Percentiles rank a stretch among this genome's conserved stretches.
phyloP scores from a whole-genome alignment of 2,888 invertebrate genomes.

The Drosophila longiperda region DNA sequence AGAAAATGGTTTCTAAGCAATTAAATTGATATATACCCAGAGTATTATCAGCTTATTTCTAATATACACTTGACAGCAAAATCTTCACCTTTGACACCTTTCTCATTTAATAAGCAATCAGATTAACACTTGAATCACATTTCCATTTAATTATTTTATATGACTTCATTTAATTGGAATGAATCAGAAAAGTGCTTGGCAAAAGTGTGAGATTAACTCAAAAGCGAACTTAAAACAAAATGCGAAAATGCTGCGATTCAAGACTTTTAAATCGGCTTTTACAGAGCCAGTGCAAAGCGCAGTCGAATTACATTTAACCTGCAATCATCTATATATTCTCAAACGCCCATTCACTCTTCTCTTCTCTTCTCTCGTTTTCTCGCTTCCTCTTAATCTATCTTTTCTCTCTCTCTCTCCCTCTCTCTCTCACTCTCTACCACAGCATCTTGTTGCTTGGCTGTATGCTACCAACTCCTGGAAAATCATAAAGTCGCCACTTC shows the following conservation, averaged over 20 bases:
- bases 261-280: slow-evolving; percentile 53
- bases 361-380: neutral
- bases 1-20: neutral
- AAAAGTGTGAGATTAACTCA: slow-evolving; percentile 34
- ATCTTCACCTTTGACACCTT: neutral
- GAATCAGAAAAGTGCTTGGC: slow-evolving; percentile 26
- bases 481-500: slow-evolving; percentile 70
- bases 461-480: slow-evolving; percentile 60
- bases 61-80: neutral
- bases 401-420: slow-evolving; percentile 2
- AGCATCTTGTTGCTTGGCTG: neutral
- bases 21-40: slow-evolving; percentile 31
- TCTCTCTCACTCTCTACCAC: neutral
- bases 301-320: slow-evolving; percentile 43
- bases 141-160: slow-evolving; percentile 61
- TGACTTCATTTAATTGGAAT: slow-evolving; percentile 77
- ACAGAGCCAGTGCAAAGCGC: slow-evolving; percentile 32
- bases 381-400: neutral
- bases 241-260: slow-evolving; percentile 24
- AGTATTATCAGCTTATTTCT: slow-evolving; percentile 9
- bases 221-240: slow-evolving; percentile 29
- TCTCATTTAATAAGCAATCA: slow-evolving; percentile 46
- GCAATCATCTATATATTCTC: slow-evolving; percentile 19
- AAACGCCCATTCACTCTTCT: neutral
- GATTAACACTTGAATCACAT: slow-evolving; percentile 34